phyloP scores from a whole-genome alignment of 2,888 invertebrate genomes.

The Mechanitis messenoides region DNA sequence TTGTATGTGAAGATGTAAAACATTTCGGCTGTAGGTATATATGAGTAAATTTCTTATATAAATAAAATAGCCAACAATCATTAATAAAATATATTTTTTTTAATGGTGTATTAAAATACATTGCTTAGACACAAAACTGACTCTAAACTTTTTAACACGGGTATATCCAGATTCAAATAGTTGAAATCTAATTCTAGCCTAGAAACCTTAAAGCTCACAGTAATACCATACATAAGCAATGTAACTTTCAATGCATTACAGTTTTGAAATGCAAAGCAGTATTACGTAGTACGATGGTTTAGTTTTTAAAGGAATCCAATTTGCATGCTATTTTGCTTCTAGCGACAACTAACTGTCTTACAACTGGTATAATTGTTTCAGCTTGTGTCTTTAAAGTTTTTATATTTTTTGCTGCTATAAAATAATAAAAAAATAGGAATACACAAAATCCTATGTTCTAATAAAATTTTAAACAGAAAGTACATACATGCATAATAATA shows the following conservation, averaged over 20 bases:
- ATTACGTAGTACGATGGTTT: conserved; percentile 16
- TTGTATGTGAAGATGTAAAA: too few relatives aligned
- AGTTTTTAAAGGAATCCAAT: conserved; percentile 24
- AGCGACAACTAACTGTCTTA: conserved; percentile 2
- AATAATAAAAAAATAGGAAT: too few relatives aligned
- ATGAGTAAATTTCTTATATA: too few relatives aligned
- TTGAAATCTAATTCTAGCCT: conserved; percentile 1
- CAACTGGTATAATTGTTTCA: conserved; percentile 2
- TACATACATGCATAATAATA: too few relatives aligned
- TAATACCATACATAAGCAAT: conserved; percentile 27
- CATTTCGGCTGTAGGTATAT: too few relatives aligned
- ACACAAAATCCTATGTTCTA: too few relatives aligned
- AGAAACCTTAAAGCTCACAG: conserved; percentile 11
- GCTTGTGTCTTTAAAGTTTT: not conserved
- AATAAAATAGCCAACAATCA: too few relatives aligned
- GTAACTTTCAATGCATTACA: conserved; percentile 18
- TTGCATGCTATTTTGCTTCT: conserved; percentile 17
- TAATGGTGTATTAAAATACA: too few relatives aligned
- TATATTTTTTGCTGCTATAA: not conserved
- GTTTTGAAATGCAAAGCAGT: conserved; percentile 24
- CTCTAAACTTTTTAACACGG: not conserved
- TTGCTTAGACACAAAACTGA: not conserved
- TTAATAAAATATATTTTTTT: too few relatives aligned
- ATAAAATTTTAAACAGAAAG: too few relatives aligned
- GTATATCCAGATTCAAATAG: not conserved